A percentile compares a stretch with the other conserved stretches of the same genome.
These are phyloP conservation scores for Dasypolia templi DNA, from an alignment of 2,888 invertebrate genomes.

Conservation along the genomic window DNA sequence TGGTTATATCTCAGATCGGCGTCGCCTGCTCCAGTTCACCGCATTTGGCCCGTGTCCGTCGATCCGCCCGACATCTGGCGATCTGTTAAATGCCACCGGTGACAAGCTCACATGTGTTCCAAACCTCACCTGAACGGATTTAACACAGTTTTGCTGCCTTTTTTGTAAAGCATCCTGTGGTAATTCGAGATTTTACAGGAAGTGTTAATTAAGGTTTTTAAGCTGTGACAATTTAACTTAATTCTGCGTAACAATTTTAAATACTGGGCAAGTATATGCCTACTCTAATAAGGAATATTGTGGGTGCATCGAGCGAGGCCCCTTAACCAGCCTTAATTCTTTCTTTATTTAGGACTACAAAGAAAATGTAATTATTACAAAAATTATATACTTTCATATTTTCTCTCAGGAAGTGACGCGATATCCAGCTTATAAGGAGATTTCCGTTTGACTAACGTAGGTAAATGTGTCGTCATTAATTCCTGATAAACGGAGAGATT, in stretches of 20 bases:
- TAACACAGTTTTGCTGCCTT: constrained; percentile 49
- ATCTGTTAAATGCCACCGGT: constrained; percentile 53
- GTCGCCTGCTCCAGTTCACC: constrained; percentile 65
- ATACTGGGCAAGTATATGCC: background rate
- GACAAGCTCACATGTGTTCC: constrained; percentile 61
- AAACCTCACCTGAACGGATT: constrained; percentile 63
- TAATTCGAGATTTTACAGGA: constrained; percentile 59
- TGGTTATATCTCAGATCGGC: constrained; percentile 57
- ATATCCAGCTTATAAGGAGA: background rate
- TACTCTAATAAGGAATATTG: background rate
- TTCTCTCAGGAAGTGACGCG: constrained; percentile 2
- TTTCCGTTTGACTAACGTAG: background rate
- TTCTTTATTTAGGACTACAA: background rate
- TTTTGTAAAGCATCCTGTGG: constrained; percentile 56
- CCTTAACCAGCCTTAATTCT: background rate
- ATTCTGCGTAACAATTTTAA: constrained; percentile 15
- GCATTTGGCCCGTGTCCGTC: constrained; percentile 67
- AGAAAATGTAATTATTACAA: background rate
- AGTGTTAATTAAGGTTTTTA: constrained; percentile 45
- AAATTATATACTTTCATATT: constrained; percentile 13
- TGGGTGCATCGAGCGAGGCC: background rate
- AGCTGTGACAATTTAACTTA: constrained; percentile 33
- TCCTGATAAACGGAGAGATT: background rate
- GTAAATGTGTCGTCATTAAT: background rate
- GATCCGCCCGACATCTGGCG: constrained; percentile 66